Evolutionary conservation across 2,113 vertebrate species (phyloP), one percentile per base, ranked within the genome.

Genomic region (Amblyopsis rosae): DNA sequence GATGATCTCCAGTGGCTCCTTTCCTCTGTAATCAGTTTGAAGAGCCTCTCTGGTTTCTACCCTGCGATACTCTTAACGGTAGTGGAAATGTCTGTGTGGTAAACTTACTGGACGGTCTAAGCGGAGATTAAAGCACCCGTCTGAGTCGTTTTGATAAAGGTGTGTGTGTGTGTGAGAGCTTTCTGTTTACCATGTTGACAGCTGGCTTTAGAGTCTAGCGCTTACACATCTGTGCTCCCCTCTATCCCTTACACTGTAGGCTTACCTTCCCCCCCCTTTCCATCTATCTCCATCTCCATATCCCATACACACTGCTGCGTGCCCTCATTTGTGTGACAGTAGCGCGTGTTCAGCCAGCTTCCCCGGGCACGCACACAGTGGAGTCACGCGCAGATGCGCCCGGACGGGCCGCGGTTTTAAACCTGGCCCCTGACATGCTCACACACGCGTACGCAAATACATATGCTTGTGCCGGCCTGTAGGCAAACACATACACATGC

Each of bases 1-100:
- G 88, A 82, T 90, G 85, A 86, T 90, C 83, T 84, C 71, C 80
- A 81, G 59, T 59, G 72, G 70, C 79, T 70, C 80, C 67, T 68
- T 72, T 67, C 63, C 6, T 60, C 62, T 65, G 79, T 86, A 83
- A 90, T 90, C 84, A 87, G 68, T 81, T 84, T 76, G 71, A 83
- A 88, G 82, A 81, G 86, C 77, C 70, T 46, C 75, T 83, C 82
- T 63, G 72, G 72, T 76, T 84, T 64, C 73, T 61, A 57, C 65
- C 67, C 72, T 77, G 67, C 72, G 73, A 63, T 63, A 32, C 33
- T 58, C 81, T 76, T 75, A 57, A 70, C 69, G 41, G 67, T 70
- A 76, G 47, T 56, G 59, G 45, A 19, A 59, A 54, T 73, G 60
- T 54, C 45, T 74, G 69, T 80, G 75, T 82, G 82, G 82, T 58